These are phyloP conservation scores for Mythimna lalbum DNA, from an alignment of 2,888 invertebrate species.

Conservation along the genomic window DNA sequence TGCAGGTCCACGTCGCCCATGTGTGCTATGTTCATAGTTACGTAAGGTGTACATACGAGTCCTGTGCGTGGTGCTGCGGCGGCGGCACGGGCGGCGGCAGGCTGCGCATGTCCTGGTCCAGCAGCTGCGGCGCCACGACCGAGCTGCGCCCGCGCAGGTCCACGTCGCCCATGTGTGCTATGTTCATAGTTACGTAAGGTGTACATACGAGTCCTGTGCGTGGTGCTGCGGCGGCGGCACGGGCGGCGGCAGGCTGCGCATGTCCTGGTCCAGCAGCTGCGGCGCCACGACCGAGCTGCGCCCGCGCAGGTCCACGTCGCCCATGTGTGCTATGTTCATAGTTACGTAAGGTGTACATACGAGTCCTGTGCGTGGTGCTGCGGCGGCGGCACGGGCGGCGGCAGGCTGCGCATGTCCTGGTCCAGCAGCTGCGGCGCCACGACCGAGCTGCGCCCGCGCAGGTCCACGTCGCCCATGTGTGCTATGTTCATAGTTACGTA, in stretches of 20 bases:
- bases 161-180: conserved; percentile 80
- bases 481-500: too few species aligned
- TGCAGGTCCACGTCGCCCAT: conserved; percentile 83
- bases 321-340: conserved; percentile 54
- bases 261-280: too few species aligned
- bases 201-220: too few species aligned
- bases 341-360: conserved; percentile 65
- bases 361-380: conserved; percentile 73
- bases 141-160: conserved; percentile 78
- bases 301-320: conserved; percentile 82
- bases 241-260: too few species aligned
- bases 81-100: too few species aligned
- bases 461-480: conserved; percentile 81
- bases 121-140: conserved; percentile 75
- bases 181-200: too few species aligned
- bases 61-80: too few species aligned
- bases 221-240: too few species aligned
- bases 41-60: too few species aligned
- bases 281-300: conserved; percentile 64
- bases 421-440: conserved; percentile 80
- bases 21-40: too few species aligned
- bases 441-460: conserved; percentile 74
- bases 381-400: conserved; percentile 79
- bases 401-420: too few species aligned
- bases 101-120: too few species aligned